Base-by-base conservation (phyloP, 2,888 invertebrate species). In the Drosophila monieri region DNA sequence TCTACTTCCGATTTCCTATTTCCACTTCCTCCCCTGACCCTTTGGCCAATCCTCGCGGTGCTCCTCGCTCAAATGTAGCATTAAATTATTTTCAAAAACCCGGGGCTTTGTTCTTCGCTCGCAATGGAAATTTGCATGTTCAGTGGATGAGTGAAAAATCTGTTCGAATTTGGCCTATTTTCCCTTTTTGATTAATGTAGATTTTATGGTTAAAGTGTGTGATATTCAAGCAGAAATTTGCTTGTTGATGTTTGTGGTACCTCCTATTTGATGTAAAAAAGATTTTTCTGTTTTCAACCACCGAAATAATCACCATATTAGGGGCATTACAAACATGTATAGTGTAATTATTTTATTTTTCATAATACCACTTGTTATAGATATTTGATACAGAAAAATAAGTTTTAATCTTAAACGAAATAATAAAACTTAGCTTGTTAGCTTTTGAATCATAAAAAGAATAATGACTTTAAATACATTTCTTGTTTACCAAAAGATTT, bases 21-120 rank as follows among this genome's bases (percentile, higher is more conserved):
- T 14, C 23, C 23, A 48, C 37, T 14, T 43, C 27, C 37, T 53
- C 21, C 14, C 58, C 55, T 35, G 27, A 35, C 32, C 39, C 44
- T 27, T 51, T 21, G 44, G 35, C 51, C 30, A 44, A 14, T n/a
- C 49, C 41, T 57, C 55, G 62, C 56, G 15, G 43, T 18, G 21
- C 43, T 52, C 43, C 44, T 56, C 79, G 75, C 68, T 51, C 73
- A 80, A 78, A 78, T 79, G 54, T 61, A 56, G 76, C 80, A 83
- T 85, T 61, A 73, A 74, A 79, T 79, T 83, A 71, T 76, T 79
- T 78, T 64, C 53, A 77, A 73, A 64, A 35, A 46, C 46, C 44
- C 44, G 8, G 27, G 27, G 25, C 37, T 14, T 43, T 64, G 64
- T 64, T 51, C 14, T 37, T 14, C 51, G 6, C 43, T 21, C 21